Percentiles rank a stretch among this genome's conserved stretches.
Evolutionary conservation across 2,113 vertebrate species (phyloP).

Genomic region (Lagenorhynchus albirostris): DNA sequence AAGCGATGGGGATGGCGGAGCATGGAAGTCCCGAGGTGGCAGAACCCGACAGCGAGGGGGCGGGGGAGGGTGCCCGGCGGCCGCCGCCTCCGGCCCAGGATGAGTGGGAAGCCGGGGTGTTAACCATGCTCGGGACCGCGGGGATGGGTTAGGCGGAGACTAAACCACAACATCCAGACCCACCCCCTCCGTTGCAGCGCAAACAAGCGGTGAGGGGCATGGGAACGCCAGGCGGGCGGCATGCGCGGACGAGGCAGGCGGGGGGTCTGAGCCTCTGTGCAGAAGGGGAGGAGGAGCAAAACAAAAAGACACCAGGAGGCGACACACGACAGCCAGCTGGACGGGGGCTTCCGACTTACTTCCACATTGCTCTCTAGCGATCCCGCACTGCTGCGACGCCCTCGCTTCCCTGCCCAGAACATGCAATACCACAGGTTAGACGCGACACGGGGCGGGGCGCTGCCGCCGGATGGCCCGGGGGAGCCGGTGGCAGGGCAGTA

Average conservation of each 20-base stretch:
- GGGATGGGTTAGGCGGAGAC: conserved; percentile 81
- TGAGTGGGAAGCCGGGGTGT: conserved; percentile 78
- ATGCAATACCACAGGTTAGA: conserved; percentile 98
- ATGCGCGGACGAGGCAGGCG: conserved; percentile 91
- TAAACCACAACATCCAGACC: conserved; percentile 76
- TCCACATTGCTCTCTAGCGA: conserved; percentile 99
- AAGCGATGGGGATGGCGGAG: conserved; percentile 79
- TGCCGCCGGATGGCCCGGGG: background rate
- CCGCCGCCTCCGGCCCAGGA: background rate
- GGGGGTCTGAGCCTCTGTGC: conserved; percentile 80
- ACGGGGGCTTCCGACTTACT: conserved; percentile 94
- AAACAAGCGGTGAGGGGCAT: conserved; percentile 84
- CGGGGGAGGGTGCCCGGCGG: conserved; percentile 70
- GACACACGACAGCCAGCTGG: conserved; percentile 90
- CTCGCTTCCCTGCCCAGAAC: conserved; percentile 99
- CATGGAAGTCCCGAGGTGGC: conserved; percentile 72
- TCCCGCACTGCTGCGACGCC: conserved; percentile 99
- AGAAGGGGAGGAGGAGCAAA: conserved; percentile 79
- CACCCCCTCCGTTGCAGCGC: conserved; percentile 74
- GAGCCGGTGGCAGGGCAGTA: background rate
- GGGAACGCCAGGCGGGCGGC: conserved; percentile 80
- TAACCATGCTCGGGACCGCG: conserved; percentile 91
- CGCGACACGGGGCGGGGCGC: conserved; percentile 81
- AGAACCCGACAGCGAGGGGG: conserved; percentile 74
- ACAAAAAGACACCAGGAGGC: conserved; percentile 78